Base-by-base conservation (phyloP, 2,113 vertebrate genomes). In the Boulengeromyrus knoepffleri region DNA sequence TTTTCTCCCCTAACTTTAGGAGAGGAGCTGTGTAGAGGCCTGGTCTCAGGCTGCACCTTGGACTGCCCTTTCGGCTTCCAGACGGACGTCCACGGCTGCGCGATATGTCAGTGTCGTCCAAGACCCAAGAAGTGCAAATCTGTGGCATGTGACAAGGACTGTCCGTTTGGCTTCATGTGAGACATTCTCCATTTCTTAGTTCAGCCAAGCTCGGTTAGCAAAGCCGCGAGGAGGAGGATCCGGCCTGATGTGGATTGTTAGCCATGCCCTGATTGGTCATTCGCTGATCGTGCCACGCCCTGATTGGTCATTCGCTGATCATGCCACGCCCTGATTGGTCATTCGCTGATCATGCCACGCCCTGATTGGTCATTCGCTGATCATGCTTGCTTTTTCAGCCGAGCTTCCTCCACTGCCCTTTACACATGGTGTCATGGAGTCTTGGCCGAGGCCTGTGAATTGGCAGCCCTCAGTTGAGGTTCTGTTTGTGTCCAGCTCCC, bases 111-210 rank as follows among this genome's bases (percentile, higher is more conserved):
- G 93, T 98, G 97, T 93, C 96, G 97, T 46, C 95, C 96, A 0
- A 94, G 96, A 17, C 96, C 97, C 74, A 97, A 95, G 95, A 97
- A 97, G 91, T 98, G 97, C 96, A 97, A 96, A 91, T 95, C 96
- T 46, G 87, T 97, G 70, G 92, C 94, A 90, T 98, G 97, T 90
- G 96, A 96, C 94, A 97, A 97, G 94, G 93, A 96, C 90, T 98
- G 97, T 93, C 97, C 97, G 0, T 96, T 97, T 83, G 97, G 97
- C 94, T 97, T 96, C 92, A 94, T 97, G 97, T 98, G 96, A 93
- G 97, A 96, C 94, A 94, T 92, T 27, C 77, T 2, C 77, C 27
- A 24, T 17, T 45, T 88, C 36, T 46, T 24, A 31, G 2, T 46
- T 66, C 53, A 24, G 53, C 47, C 3, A 2, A 24, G 36, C 27